Conservation (phyloP, 1,140 invertebrate genomes). For the Diachasma alloeum region DNA sequence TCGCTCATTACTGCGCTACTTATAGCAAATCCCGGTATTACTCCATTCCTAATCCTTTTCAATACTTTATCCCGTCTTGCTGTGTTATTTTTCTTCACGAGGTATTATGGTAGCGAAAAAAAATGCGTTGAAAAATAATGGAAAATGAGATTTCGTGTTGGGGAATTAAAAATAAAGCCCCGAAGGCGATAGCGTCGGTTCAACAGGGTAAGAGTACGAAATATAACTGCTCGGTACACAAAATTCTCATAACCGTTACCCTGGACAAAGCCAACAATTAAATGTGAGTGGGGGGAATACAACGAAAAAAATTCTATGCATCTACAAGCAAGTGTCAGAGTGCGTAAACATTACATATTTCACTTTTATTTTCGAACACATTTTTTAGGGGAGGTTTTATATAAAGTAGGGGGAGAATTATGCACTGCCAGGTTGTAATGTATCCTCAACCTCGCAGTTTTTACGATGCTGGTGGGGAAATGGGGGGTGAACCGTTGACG, state of each 20-base stretch:
- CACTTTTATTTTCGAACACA: conserved; percentile 13
- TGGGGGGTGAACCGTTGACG: too few relatives aligned
- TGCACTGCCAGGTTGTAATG: neutral
- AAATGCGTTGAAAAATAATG: neutral
- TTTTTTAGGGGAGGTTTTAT: neutral
- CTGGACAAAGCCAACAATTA: neutral
- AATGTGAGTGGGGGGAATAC: neutral
- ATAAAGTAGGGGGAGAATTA: conserved; percentile 21
- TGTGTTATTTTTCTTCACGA: neutral
- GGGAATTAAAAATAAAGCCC: conserved; percentile 9
- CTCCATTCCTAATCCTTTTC: neutral
- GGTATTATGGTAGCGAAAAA: neutral
- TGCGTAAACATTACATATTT: neutral
- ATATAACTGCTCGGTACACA: conserved; percentile 1
- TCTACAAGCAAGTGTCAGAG: conserved; percentile 14
- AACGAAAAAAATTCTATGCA: conserved; percentile 25
- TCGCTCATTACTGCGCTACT: neutral
- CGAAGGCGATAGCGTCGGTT: neutral
- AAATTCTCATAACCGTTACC: conserved; percentile 4
- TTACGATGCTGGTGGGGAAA: too few relatives aligned
- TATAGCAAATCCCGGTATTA: neutral
- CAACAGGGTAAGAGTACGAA: neutral
- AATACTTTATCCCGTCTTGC: neutral
- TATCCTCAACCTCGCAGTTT: neutral
- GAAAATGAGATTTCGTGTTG: conserved; percentile 3